Evolutionary conservation across 2,113 vertebrate species (phyloP).

Genomic region (Tenrec ecaudatus): DNA sequence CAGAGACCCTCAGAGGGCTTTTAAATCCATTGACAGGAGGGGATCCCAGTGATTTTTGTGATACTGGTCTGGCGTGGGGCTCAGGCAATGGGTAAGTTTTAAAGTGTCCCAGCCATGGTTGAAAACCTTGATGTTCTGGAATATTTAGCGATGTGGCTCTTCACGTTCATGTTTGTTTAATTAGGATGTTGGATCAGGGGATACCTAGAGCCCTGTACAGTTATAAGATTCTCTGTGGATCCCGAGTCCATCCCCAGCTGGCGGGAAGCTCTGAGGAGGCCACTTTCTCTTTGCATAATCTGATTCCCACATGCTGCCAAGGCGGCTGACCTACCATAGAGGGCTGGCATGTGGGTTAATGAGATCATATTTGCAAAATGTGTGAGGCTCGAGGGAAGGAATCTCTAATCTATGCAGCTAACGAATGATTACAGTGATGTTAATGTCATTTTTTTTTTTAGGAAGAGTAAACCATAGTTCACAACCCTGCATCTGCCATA

Average conservation of each 20-base stretch:
- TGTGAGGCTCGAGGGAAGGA: constrained; percentile 74
- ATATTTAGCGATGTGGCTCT: background rate
- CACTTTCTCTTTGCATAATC: constrained; percentile 75
- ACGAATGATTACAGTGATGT: constrained; percentile 72
- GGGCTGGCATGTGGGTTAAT: constrained; percentile 74
- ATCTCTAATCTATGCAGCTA: constrained; percentile 74
- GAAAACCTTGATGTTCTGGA: background rate
- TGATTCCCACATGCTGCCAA: constrained; percentile 54
- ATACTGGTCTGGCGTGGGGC: background rate
- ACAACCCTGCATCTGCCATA: constrained; percentile 67
- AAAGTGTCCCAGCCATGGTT: background rate
- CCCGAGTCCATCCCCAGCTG: constrained; percentile 44
- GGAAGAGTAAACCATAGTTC: constrained; percentile 77
- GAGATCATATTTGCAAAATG: constrained; percentile 80
- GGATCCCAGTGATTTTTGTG: background rate
- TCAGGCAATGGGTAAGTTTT: background rate
- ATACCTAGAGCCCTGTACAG: background rate
- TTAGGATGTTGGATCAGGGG: constrained; percentile 20
- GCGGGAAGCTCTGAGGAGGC: constrained; percentile 43
- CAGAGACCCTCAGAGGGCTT: background rate
- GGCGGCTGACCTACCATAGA: constrained; percentile 65
- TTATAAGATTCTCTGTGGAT: constrained; percentile 14
- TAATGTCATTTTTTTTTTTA: constrained; percentile 68
- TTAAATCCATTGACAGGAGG: background rate
- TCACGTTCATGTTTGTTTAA: constrained; percentile 57